These are phyloP conservation scores for Microctonus brassicae DNA, from an alignment of 2,888 invertebrate genomes.

Conservation along the genomic window DNA sequence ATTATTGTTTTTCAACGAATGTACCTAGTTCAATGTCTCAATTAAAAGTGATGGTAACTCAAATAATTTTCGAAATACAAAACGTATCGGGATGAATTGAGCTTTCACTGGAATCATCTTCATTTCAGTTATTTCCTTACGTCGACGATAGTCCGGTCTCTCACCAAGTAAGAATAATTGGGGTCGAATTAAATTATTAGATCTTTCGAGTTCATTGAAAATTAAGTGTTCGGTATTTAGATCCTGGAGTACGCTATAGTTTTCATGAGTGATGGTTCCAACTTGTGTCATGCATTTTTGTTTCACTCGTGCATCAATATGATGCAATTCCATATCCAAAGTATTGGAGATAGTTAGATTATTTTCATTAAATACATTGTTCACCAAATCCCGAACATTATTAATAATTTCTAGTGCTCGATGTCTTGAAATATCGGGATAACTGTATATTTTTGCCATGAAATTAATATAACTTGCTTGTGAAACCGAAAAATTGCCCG, in stretches of 20 bases:
- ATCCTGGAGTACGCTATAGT: neutral
- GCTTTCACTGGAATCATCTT: constrained; percentile 36
- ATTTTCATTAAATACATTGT: neutral
- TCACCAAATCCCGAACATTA: constrained; percentile 24
- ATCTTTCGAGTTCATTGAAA: constrained; percentile 32
- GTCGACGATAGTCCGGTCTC: constrained; percentile 30
- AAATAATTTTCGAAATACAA: constrained; percentile 33
- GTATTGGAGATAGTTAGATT: constrained; percentile 14
- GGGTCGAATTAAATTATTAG: constrained; percentile 28
- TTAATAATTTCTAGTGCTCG: constrained; percentile 21
- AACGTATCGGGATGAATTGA: constrained; percentile 34
- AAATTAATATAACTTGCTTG: constrained; percentile 9
- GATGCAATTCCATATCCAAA: constrained; percentile 2
- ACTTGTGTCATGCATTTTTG: constrained; percentile 18
- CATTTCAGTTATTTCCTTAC: constrained; percentile 9
- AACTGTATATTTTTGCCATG: constrained; percentile 33
- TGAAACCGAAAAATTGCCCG: neutral
- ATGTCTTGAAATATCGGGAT: constrained; percentile 34
- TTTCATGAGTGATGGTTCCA: neutral
- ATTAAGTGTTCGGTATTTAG: constrained; percentile 30
- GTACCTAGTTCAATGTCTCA: constrained; percentile 31
- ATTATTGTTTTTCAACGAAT: constrained; percentile 27
- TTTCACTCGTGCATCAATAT: too few relatives aligned
- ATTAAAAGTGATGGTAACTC: constrained; percentile 33
- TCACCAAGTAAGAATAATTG: constrained; percentile 34